phyloP scores from a whole-genome alignment of 2,113 vertebrate genomes.

The Saccopteryx bilineata region DNA sequence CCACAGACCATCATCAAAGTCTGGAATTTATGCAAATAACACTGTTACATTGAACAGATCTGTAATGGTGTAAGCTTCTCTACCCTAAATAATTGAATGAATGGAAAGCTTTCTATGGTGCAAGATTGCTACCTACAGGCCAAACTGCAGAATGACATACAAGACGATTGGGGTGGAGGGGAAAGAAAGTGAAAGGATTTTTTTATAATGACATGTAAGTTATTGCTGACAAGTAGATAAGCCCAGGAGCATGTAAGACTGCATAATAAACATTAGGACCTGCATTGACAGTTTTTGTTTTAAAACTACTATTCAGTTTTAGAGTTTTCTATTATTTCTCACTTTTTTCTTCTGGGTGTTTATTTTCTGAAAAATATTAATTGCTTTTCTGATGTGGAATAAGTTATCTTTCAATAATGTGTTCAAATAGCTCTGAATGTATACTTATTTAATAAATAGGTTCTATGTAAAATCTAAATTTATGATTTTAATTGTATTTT shows the following conservation, averaged over 20 bases:
- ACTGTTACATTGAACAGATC: constrained; percentile 79
- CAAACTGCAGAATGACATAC: constrained; percentile 77
- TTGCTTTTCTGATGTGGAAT: neutral
- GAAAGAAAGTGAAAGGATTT: neutral
- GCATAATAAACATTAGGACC: neutral
- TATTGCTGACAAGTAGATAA: neutral
- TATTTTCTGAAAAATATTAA: neutral
- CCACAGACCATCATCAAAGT: constrained; percentile 86
- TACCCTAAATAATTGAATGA: constrained; percentile 72
- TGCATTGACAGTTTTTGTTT: neutral
- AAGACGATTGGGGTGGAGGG: neutral
- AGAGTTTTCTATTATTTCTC: constrained; percentile 24
- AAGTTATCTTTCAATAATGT: constrained; percentile 26
- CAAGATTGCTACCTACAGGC: constrained; percentile 89
- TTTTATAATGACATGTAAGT: constrained; percentile 11
- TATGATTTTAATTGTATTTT: neutral
- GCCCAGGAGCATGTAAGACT: neutral
- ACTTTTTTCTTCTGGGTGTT: neutral
- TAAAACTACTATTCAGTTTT: constrained; percentile 14
- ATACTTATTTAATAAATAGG: neutral
- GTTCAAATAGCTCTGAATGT: neutral
- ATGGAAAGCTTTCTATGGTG: constrained; percentile 73
- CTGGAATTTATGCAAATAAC: constrained; percentile 89
- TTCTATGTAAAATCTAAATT: neutral
- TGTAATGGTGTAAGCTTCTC: constrained; percentile 76